Evolutionary conservation across 2,888 invertebrate genomes (phyloP), one percentile per base, ranked within the genome.

Genomic region (Drosophila seclusa): DNA sequence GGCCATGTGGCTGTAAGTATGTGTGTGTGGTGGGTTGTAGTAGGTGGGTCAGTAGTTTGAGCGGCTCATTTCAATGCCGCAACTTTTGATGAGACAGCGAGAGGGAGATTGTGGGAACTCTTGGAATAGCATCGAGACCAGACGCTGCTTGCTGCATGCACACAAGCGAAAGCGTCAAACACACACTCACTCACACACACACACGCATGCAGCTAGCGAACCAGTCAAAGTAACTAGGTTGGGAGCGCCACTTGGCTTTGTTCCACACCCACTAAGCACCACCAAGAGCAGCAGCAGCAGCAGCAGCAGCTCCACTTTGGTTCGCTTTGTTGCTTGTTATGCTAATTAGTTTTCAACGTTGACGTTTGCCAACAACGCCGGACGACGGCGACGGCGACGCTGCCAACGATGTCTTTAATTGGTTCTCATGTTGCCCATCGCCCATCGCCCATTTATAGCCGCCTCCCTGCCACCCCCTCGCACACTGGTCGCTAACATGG

Each of bases 331-430:
- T 86, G 89, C 90, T 82, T 90, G 87, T 84, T 91, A 91, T 91
- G 91, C 84, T 91, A 92, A 91, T 91, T 91, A 90, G 90, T 86
- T 86, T 89, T 90, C 86, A 90, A 87, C 90, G 88, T 89, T 90
- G 90, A 90, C 90, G 86, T 87, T 86, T 85, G 85, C 89, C 90
- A 90, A 82, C 76, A 82, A 72, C 88, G 82, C 62, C 77, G 84
- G 78, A 68, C 82, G 68, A 68, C 72, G 59, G 61, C 65, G 34
- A 38, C 18, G 6, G 21, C 45, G 69, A 42, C 59, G 80, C 67
- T 82, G 80, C 78, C 83, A 78, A 88, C 82, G 89, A 86, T 86
- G 83, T 90, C 87, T 91, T 90, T 91, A 91, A 91, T 91, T 92
- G 91, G 91, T 87, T 91, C 91, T 91, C 91, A 90, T 92, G 87